phyloP scores from a whole-genome alignment of 2,888 invertebrate species.

The Hypolimnas misippus region DNA sequence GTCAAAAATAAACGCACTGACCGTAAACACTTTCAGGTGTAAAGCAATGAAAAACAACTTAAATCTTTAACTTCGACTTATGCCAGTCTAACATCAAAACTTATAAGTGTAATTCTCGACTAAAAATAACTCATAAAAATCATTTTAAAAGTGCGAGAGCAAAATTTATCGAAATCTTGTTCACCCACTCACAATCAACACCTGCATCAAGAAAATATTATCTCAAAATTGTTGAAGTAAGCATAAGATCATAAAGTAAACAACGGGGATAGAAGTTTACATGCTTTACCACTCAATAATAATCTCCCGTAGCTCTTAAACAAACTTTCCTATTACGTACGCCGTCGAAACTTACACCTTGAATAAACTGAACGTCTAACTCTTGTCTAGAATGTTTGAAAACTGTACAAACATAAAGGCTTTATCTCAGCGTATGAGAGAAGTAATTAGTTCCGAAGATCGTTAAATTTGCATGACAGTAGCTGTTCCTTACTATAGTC shows the following conservation, averaged over 20 bases:
- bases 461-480: constrained; percentile 65
- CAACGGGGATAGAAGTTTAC: constrained; percentile 37
- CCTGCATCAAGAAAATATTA: constrained; percentile 4
- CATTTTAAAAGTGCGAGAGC: too few relatives aligned
- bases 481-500: constrained; percentile 53
- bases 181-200: background rate
- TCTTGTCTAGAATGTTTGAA: constrained; percentile 62
- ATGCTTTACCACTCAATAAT: constrained; percentile 51
- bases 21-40: too few relatives aligned
- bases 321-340: constrained; percentile 69
- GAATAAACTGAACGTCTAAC: constrained; percentile 58
- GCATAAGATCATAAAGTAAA: constrained; percentile 28
- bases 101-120: too few relatives aligned
- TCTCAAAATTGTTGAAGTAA: constrained; percentile 1
- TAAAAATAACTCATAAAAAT: too few relatives aligned
- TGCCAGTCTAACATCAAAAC: too few relatives aligned
- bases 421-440: constrained; percentile 61
- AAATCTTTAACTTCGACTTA: too few relatives aligned
- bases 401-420: constrained; percentile 67
- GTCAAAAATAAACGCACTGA: too few relatives aligned
- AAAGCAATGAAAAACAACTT: too few relatives aligned
- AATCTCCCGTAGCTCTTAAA: constrained; percentile 58
- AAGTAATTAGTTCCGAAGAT: constrained; percentile 69
- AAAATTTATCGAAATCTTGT: too few relatives aligned
- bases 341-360: constrained; percentile 67